Evolutionary conservation across 2,113 vertebrate species (phyloP).

Genomic region (Podarcis raffonei): DNA sequence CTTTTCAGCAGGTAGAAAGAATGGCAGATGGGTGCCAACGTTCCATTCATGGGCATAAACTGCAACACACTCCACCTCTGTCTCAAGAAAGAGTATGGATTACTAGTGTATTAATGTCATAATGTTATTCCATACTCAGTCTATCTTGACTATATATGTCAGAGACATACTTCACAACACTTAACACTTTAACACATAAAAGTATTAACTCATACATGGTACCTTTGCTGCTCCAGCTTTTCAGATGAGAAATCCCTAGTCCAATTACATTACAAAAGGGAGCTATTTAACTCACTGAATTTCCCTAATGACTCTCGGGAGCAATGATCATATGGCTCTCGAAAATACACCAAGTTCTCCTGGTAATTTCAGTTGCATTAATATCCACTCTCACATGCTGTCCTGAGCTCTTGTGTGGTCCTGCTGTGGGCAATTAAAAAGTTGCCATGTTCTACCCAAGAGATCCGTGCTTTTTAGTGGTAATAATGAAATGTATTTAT

Average conservation of each 20-base stretch:
- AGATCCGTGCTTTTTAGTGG: constrained; percentile 11
- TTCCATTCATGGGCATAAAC: neutral
- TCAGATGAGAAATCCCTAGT: constrained; percentile 19
- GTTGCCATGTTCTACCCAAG: neutral
- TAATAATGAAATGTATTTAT: constrained; percentile 36
- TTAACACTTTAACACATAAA: neutral
- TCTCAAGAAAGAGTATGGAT: neutral
- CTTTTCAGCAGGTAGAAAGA: neutral
- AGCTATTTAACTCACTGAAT: constrained; percentile 38
- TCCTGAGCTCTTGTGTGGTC: constrained; percentile 17
- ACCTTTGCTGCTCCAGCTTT: constrained; percentile 3
- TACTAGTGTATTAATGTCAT: neutral
- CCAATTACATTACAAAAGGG: constrained; percentile 37
- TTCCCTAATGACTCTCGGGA: constrained; percentile 26
- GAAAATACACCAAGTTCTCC: constrained; percentile 4
- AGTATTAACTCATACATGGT: neutral
- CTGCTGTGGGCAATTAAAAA: constrained; percentile 12
- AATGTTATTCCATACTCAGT: neutral
- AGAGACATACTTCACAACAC: neutral
- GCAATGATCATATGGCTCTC: neutral
- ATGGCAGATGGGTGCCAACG: neutral
- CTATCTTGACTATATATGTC: neutral
- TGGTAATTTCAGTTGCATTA: neutral
- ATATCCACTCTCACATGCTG: neutral
- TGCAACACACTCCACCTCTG: neutral